Percentiles rank a stretch among this genome's conserved stretches.
These are phyloP conservation scores for Vespertilio murinus DNA, from an alignment of 2,797 vertebrate species.

Conservation along the genomic window DNA sequence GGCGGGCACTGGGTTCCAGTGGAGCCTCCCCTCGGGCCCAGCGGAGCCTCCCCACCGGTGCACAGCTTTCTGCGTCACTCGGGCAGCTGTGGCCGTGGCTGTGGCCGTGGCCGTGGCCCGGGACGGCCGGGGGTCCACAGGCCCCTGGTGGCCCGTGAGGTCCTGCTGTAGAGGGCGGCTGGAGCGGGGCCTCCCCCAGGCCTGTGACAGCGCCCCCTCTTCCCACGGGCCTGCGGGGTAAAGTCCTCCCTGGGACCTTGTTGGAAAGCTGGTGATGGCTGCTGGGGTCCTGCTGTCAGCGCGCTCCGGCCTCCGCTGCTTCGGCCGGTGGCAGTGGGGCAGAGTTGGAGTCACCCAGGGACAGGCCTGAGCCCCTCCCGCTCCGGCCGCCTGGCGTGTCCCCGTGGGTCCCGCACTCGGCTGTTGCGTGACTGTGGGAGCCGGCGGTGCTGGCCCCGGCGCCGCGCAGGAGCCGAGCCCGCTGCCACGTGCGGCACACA, in stretches of 20 bases:
- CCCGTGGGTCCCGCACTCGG: neutral
- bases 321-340: neutral
- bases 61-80: neutral
- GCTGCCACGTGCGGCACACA: too few species aligned
- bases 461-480: too few species aligned
- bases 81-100: neutral
- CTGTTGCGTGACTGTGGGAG: neutral
- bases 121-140: neutral
- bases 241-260: neutral
- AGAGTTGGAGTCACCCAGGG: too few species aligned
- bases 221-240: neutral
- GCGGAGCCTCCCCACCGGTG: neutral
- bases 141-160: too few species aligned
- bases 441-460: too few species aligned
- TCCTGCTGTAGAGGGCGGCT: too few species aligned
- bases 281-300: neutral
- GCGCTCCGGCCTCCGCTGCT: neutral
- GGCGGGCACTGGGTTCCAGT: neutral
- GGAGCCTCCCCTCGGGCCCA: neutral
- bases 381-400: neutral
- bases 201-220: neutral
- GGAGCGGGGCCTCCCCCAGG: neutral
- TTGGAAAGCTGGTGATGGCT: neutral
- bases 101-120: neutral
- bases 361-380: neutral